These are phyloP conservation scores for Arrhamphus sclerolepis DNA, from an alignment of 2,797 vertebrate genomes.

Conservation along the genomic window DNA sequence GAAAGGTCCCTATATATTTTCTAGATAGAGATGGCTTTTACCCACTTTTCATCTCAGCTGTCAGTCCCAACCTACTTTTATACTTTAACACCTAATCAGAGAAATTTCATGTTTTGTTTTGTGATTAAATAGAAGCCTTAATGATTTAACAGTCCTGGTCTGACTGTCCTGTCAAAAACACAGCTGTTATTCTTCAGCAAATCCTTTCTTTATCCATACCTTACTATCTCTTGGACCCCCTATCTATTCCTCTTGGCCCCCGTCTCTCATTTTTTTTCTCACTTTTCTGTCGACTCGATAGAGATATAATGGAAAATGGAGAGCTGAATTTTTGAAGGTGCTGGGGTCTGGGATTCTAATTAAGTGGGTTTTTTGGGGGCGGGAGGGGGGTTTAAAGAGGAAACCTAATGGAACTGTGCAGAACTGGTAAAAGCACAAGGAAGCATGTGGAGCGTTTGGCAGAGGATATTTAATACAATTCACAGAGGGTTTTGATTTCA, in stretches of 20 bases:
- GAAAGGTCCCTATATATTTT: conserved; percentile 44
- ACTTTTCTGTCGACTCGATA: conserved; percentile 11
- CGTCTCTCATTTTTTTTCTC: conserved; percentile 1
- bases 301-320: conserved; percentile 16
- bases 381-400: conserved; percentile 31
- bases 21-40: conserved; percentile 45
- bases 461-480: conserved; percentile 74
- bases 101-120: conserved; percentile 15
- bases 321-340: conserved; percentile 48
- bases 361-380: conserved; percentile 23
- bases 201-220: conserved; percentile 33
- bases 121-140: conserved; percentile 29
- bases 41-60: conserved; percentile 29
- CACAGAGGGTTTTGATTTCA: conserved; percentile 81
- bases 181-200: conserved; percentile 7
- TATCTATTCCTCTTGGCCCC: conserved; percentile 26
- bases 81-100: conserved; percentile 24
- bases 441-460: conserved; percentile 75
- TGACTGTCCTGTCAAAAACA: conserved; percentile 39
- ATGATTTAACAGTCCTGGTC: conserved; percentile 6
- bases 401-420: conserved; percentile 62
- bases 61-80: conserved; percentile 17
- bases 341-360: conserved; percentile 70
- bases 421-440: conserved; percentile 68
- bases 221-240: conserved; percentile 15